Evolutionary conservation across 2,797 vertebrate species (phyloP), one percentile per base, ranked within the genome.

Genomic region (Gymnoscopelus braueri): DNA sequence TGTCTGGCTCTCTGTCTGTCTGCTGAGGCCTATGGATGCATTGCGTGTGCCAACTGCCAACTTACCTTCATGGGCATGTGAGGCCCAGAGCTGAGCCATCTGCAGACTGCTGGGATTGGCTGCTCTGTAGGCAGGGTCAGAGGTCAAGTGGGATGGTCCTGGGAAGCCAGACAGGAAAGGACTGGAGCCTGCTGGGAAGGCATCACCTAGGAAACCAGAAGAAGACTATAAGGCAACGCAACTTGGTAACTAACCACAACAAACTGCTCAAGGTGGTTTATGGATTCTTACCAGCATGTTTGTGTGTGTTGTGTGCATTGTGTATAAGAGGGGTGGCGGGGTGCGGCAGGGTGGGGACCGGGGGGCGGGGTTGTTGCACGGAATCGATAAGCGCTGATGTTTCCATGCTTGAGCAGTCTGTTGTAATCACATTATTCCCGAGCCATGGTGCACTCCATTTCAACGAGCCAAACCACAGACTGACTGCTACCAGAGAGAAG

Each of bases 51-150:
- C 55, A 13, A 50, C 82, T 24, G 55, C 23, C 55, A 13, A 50
- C 82, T 79, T 93, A 95, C 94, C 92, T 91, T 95, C 91, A 1
- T 93, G 93, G 82, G 92, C 81, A 1, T 94, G 93, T 8, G 89
- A 70, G 0, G 94, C 90, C 93, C 94, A 95, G 50, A 96, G 93
- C 83, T 96, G 94, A 63, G 93, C 91, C 95, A 96, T 95, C 80
- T 95, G 95, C 71, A 96, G 89, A 78, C 91, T 81, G 72, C 93
- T 93, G 84, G 94, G 92, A 83, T 94, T 95, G 77, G 93, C 86
- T 6, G 94, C 82, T 85, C 95, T 91, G 93, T 94, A 96, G 19
- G 93, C 66, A 0, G 94, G 93, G 78, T 95, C 95, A 68, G 95
- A 93, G 84, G 94, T 92, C 82, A 96, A 49, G 69, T 88, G 77